Evolutionary conservation across 2,113 vertebrate genomes (phyloP).

Genomic region (Pogonocichla stellata): DNA sequence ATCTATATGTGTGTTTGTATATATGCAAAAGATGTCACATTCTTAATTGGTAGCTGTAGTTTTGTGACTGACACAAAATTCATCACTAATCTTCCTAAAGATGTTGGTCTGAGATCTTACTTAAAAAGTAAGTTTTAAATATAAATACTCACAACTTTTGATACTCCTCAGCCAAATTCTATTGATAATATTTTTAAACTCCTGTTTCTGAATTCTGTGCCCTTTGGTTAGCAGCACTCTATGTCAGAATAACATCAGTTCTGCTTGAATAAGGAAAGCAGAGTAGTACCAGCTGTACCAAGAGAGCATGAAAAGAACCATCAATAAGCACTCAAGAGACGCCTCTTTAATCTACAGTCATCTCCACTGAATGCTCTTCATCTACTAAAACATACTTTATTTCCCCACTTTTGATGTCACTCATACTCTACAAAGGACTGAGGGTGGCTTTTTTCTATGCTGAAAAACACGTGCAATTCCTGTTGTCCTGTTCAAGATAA

Average conservation of each 20-base stretch:
- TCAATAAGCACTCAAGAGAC: background rate
- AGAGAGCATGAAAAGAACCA: background rate
- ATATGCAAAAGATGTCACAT: background rate
- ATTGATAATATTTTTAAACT: background rate
- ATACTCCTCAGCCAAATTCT: background rate
- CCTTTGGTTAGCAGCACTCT: background rate
- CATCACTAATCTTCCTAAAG: background rate
- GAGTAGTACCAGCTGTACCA: background rate
- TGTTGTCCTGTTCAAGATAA: slow-evolving; percentile 17
- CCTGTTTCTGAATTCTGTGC: background rate
- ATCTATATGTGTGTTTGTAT: background rate
- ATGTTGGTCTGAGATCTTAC: background rate
- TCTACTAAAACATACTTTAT: background rate
- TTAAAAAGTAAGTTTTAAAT: background rate
- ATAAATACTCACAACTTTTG: background rate
- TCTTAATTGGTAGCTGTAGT: background rate
- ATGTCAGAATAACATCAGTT: background rate
- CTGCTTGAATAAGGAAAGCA: background rate
- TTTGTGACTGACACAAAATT: background rate
- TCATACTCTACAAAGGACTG: background rate
- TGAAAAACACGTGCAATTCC: background rate
- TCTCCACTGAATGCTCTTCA: background rate
- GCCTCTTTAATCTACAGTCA: background rate
- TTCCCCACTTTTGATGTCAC: slow-evolving; percentile 13
- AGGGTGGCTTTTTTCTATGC: background rate